Conservation (phyloP, 2,797 vertebrate genomes). For the Mus caroli region DNA sequence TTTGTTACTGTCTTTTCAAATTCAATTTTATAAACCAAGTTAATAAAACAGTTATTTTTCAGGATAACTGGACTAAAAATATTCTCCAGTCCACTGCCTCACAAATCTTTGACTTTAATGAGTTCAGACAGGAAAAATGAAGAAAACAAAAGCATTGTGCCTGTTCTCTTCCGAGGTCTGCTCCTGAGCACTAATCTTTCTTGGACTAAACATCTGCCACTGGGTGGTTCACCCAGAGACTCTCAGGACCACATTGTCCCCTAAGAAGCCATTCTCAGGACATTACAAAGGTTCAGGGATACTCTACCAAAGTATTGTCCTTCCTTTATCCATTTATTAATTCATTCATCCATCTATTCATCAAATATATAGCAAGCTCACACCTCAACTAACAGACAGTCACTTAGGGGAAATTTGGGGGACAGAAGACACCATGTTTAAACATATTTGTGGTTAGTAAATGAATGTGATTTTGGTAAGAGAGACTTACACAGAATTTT, state of each 20-base stretch:
- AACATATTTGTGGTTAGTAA: neutral
- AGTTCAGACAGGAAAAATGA: constrained; percentile 57
- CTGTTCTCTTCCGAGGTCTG: constrained; percentile 43
- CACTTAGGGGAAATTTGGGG: neutral
- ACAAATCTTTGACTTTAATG: constrained; percentile 71
- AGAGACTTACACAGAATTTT: neutral
- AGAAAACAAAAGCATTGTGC: constrained; percentile 59
- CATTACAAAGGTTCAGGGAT: neutral
- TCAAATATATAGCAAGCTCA: neutral
- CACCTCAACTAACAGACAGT: neutral
- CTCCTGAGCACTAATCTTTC: neutral
- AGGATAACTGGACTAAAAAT: constrained; percentile 69
- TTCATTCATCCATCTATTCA: neutral
- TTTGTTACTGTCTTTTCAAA: constrained; percentile 73
- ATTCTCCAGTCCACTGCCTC: constrained; percentile 33
- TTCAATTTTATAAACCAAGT: constrained; percentile 73
- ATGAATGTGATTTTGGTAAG: neutral
- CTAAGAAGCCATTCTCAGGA: neutral
- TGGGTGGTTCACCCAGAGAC: constrained; percentile 49
- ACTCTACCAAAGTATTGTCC: neutral
- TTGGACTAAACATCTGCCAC: constrained; percentile 36
- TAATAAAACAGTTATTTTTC: constrained; percentile 74
- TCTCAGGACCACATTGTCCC: neutral
- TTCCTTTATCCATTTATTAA: neutral
- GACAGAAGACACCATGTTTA: neutral